Percentiles rank a stretch among this genome's conserved stretches.
Conservation (phyloP, 2,888 invertebrate species). For the Drosophila cognata region DNA sequence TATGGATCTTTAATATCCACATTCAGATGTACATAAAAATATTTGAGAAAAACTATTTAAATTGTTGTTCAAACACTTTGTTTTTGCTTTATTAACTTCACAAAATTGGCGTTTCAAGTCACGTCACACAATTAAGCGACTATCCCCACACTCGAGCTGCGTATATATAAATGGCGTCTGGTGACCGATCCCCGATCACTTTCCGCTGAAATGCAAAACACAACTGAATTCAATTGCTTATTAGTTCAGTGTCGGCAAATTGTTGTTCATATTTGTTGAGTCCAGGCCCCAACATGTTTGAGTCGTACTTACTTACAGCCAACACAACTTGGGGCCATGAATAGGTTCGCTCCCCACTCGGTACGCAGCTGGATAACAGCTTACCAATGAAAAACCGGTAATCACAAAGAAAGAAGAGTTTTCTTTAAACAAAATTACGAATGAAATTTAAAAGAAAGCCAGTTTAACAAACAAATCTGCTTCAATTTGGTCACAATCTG, state of each 20-base stretch:
- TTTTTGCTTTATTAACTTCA: slow-evolving; percentile 3
- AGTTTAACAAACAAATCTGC: not conserved
- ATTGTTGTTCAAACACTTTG: slow-evolving; percentile 13
- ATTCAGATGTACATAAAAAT: not conserved
- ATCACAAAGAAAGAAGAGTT: not conserved
- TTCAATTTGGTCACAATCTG: not conserved
- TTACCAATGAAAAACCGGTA: not conserved
- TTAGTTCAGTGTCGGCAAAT: slow-evolving; percentile 26
- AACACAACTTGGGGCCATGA: slow-evolving; percentile 15
- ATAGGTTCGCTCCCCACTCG: slow-evolving; percentile 3
- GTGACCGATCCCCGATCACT: slow-evolving; percentile 32
- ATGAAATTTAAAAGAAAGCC: not conserved
- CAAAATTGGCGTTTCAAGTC: slow-evolving; percentile 45
- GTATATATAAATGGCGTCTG: not conserved
- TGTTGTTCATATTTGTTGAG: slow-evolving; percentile 22
- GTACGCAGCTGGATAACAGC: not conserved
- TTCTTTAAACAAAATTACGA: not conserved
- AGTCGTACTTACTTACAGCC: slow-evolving; percentile 14
- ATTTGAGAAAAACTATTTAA: not conserved
- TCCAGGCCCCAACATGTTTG: slow-evolving; percentile 58
- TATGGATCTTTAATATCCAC: not conserved
- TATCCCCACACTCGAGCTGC: not conserved
- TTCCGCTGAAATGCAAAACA: slow-evolving; percentile 37
- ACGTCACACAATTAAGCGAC: slow-evolving; percentile 19
- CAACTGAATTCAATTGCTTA: slow-evolving; percentile 51